These are phyloP conservation scores for Mionectes olivaceus DNA, from an alignment of 2,797 vertebrate genomes.

Conservation along the genomic window DNA sequence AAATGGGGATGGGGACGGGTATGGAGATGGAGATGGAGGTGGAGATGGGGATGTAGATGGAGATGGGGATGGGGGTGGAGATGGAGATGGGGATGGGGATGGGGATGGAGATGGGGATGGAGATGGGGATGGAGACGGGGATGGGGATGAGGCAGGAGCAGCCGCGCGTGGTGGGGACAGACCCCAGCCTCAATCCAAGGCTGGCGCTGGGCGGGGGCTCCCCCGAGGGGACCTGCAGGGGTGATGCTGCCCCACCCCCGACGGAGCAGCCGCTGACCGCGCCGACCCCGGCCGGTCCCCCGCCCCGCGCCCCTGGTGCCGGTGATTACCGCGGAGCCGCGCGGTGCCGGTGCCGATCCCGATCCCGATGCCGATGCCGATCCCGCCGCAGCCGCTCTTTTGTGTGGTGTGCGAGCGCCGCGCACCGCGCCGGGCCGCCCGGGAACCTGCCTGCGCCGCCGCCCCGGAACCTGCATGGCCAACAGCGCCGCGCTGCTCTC, in stretches of 20 bases:
- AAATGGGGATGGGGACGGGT: neutral
- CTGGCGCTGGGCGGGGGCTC: neutral
- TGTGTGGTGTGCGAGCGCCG: constrained; percentile 29
- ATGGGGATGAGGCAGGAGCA: neutral
- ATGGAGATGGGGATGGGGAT: neutral
- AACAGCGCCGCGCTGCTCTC: neutral
- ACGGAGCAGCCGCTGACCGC: neutral
- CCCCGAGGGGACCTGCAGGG: neutral
- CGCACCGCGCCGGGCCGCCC: constrained; percentile 32
- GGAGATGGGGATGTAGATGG: too few species aligned
- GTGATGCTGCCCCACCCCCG: neutral
- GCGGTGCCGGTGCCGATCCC: neutral
- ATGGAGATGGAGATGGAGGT: too few species aligned
- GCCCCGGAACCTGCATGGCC: neutral
- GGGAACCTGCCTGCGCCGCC: constrained; percentile 16
- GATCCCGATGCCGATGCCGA: too few species aligned
- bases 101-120: neutral
- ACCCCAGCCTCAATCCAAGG: neutral
- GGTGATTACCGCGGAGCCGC: neutral
- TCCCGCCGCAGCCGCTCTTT: constrained; percentile 26
- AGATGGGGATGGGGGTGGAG: neutral
- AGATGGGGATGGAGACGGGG: too few species aligned
- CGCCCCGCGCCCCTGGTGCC: neutral
- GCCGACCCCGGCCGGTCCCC: neutral
- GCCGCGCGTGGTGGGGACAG: neutral